A percentile compares a stretch with the other conserved stretches of the same genome.
Conservation (phyloP, 2,888 invertebrate genomes). For the Corythucha ciliata region DNA sequence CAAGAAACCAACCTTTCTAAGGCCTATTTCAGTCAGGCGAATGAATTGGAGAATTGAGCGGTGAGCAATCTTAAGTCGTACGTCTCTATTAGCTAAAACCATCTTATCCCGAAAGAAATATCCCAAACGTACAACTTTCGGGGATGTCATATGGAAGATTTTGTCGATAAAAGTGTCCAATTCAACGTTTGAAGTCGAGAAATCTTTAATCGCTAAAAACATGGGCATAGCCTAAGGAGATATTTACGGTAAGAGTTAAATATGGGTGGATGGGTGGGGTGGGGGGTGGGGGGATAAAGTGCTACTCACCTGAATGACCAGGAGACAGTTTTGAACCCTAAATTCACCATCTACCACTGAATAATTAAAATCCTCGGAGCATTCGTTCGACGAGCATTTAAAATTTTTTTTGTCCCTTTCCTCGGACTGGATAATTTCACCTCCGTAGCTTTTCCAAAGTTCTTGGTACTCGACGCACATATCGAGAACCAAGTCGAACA, state of each 20-base stretch:
- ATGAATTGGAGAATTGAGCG: too few species aligned
- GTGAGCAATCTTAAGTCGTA: too few species aligned
- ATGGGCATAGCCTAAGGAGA: not conserved
- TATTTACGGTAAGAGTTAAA: not conserved
- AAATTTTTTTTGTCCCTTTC: constrained; percentile 1
- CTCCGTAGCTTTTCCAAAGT: not conserved
- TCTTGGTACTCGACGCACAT: not conserved
- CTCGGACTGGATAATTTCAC: not conserved
- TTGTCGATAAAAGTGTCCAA: not conserved
- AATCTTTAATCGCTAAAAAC: not conserved
- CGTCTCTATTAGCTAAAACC: too few species aligned
- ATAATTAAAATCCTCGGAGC: too few species aligned
- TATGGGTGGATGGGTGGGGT: not conserved
- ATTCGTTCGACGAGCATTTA: too few species aligned
- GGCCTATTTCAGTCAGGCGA: not conserved
- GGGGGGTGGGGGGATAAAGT: too few species aligned
- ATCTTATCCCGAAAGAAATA: too few species aligned
- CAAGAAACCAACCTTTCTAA: not conserved
- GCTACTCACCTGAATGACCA: not conserved
- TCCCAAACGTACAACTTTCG: not conserved
- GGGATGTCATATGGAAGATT: not conserved
- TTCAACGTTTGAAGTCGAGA: not conserved
- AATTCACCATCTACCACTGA: not conserved
- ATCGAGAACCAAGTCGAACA: too few species aligned
- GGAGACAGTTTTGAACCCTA: not conserved